Conservation (phyloP, 37 sponge, comb jelly and placozoan species). For the Hexactinellida sp. region DNA sequence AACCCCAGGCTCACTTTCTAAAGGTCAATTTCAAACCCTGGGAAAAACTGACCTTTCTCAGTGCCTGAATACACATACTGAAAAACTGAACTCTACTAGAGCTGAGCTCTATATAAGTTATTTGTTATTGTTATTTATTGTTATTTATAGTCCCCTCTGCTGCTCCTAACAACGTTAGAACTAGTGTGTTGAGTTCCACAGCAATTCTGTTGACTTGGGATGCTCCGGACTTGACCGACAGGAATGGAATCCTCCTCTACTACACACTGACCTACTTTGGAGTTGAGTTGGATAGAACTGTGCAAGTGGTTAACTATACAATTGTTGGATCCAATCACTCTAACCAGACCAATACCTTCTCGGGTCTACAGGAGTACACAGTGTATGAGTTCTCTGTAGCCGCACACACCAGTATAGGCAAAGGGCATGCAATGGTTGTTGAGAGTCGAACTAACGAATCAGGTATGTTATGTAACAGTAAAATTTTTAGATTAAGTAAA, state of each 20-base stretch:
- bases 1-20: no score
- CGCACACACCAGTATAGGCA: not conserved
- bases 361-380: constrained; percentile 8
- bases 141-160: not conserved
- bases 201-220: not conserved
- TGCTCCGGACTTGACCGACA: not conserved
- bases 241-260: constrained; percentile 13
- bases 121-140: no score
- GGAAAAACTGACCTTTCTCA: no score
- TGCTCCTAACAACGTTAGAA: not conserved
- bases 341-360: not conserved
- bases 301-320: not conserved
- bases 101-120: no score
- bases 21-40: no score
- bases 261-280: constrained; percentile 8
- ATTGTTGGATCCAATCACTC: not conserved
- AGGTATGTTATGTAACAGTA: not conserved
- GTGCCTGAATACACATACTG: no score
- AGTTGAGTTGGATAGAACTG: not conserved
- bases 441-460: not conserved
- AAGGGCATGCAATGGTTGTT: not conserved
- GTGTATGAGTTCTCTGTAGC: not conserved
- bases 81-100: no score
- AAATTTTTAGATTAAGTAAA: no score
- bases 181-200: not conserved